Evolutionary conservation across 2,113 vertebrate genomes (phyloP).

Genomic region (Physeter macrocephalus): DNA sequence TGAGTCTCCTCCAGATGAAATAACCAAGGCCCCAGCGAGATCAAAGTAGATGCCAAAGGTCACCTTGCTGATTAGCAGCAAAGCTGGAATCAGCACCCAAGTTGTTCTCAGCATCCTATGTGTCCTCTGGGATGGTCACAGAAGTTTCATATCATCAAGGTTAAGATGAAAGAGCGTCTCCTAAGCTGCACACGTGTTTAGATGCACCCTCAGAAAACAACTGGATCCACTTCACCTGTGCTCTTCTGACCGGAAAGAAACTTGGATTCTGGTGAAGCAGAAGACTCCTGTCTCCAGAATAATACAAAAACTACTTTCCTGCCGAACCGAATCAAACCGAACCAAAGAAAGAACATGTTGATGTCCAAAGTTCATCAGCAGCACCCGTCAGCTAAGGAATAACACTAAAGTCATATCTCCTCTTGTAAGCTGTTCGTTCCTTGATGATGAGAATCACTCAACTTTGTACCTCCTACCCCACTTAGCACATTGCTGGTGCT

Average conservation of each 20-base stretch:
- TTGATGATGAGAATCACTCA: not conserved
- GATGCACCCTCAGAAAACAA: not conserved
- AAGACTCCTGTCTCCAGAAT: not conserved
- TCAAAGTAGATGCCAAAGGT: not conserved
- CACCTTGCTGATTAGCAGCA: not conserved
- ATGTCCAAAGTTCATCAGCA: not conserved
- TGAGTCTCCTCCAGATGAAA: not conserved
- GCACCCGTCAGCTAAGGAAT: not conserved
- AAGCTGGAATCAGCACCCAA: not conserved
- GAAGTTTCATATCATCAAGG: not conserved
- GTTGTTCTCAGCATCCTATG: fast-evolving
- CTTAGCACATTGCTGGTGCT: not conserved
- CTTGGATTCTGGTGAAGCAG: not conserved
- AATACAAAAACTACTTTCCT: not conserved
- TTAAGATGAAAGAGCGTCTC: not conserved
- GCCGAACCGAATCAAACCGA: not conserved
- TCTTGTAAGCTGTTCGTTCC: not conserved
- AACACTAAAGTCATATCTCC: not conserved
- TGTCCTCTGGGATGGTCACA: not conserved
- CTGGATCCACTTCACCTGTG: not conserved
- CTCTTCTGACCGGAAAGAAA: not conserved
- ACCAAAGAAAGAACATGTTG: not conserved
- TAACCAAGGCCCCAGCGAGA: not conserved
- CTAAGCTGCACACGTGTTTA: not conserved
- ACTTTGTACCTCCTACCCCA: not conserved